These are phyloP conservation scores for Macrotus californicus DNA, from an alignment of 2,113 vertebrate genomes.

Conservation along the genomic window DNA sequence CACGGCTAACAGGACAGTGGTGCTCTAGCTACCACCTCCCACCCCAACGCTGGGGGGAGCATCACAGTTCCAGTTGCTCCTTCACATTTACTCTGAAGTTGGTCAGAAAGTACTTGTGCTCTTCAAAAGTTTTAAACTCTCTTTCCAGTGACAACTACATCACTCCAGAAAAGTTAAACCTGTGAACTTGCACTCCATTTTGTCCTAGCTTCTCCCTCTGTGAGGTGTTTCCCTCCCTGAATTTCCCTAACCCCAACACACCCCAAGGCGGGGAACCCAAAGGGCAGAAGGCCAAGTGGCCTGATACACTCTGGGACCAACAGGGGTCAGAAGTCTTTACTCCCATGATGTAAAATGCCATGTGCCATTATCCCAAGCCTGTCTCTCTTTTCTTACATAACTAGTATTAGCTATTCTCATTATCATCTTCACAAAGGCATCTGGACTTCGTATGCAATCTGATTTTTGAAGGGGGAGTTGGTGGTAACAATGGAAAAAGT, in stretches of 20 bases:
- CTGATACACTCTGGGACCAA: background rate
- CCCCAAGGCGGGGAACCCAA: background rate
- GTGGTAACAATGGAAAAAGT: background rate
- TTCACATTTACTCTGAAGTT: background rate
- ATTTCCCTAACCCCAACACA: background rate
- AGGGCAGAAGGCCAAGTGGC: background rate
- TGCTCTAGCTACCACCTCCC: background rate
- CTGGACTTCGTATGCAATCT: background rate
- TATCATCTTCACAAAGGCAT: background rate
- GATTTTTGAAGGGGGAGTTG: background rate
- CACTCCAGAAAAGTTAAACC: background rate
- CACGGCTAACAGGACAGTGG: fast-evolving
- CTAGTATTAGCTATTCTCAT: background rate
- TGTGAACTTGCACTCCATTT: background rate
- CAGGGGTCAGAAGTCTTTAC: background rate
- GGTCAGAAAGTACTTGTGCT: background rate
- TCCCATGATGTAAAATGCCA: background rate
- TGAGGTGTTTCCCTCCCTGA: background rate
- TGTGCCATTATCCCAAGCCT: background rate
- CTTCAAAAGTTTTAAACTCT: background rate
- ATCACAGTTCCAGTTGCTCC: background rate
- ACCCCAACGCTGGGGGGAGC: background rate
- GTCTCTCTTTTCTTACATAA: background rate
- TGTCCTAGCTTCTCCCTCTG: background rate
- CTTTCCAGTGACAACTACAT: background rate